Conservation (phyloP, 1,140 invertebrate genomes). For the Akabosia matsudoensis region DNA sequence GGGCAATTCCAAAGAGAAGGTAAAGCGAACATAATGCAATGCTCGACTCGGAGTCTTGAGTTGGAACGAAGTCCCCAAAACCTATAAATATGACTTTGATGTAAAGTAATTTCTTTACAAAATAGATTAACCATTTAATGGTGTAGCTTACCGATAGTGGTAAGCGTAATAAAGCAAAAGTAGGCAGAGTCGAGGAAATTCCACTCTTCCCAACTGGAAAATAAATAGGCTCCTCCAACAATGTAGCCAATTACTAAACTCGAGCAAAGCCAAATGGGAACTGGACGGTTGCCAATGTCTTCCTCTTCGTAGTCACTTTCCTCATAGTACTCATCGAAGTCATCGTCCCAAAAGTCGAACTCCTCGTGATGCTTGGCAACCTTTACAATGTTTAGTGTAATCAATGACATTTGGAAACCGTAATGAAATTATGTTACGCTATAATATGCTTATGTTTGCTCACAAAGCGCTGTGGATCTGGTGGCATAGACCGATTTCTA, state of each 20-base stretch:
- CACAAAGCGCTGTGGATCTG: slow-evolving; percentile 33
- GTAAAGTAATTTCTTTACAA: neutral
- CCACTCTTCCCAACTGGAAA: slow-evolving; percentile 76
- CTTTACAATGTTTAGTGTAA: neutral
- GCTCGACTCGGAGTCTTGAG: slow-evolving; percentile 55
- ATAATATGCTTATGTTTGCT: slow-evolving; percentile 14
- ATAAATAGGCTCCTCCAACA: slow-evolving; percentile 78
- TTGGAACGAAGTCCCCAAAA: slow-evolving; percentile 88
- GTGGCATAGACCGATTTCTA: slow-evolving; percentile 36
- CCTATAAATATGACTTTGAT: slow-evolving; percentile 52
- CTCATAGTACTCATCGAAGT: slow-evolving; percentile 42
- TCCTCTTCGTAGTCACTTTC: slow-evolving; percentile 41
- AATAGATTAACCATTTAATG: slow-evolving; percentile 15
- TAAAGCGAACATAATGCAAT: slow-evolving; percentile 90
- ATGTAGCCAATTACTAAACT: slow-evolving; percentile 79
- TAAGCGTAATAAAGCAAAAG: slow-evolving; percentile 93
- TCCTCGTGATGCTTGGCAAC: slow-evolving; percentile 26
- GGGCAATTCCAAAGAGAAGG: slow-evolving; percentile 90
- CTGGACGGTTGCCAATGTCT: slow-evolving; percentile 59
- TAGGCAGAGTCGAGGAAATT: slow-evolving; percentile 84
- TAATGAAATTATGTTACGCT: neutral
- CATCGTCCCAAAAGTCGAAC: slow-evolving; percentile 45
- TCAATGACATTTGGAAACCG: neutral
- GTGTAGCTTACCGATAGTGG: slow-evolving; percentile 66
- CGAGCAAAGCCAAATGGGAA: slow-evolving; percentile 81